Percentiles rank a stretch among this genome's conserved stretches.
Conservation (phyloP, 1,140 invertebrate species). For the Drosophila jambulina region DNA sequence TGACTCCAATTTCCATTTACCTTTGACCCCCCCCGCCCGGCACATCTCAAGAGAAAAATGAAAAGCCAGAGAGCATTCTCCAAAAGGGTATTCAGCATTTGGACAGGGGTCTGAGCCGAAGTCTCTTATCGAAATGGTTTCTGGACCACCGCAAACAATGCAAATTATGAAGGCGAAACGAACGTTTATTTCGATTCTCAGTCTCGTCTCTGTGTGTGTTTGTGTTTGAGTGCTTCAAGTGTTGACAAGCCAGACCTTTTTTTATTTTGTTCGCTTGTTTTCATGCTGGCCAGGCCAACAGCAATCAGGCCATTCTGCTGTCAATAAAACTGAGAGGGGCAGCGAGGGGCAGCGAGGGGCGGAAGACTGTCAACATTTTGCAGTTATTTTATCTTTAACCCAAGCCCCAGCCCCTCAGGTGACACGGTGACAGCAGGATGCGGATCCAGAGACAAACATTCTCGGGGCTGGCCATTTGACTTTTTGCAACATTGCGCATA, state of each 20-base stretch:
- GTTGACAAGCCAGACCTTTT: slow-evolving; percentile 52
- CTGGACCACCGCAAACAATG: slow-evolving; percentile 72
- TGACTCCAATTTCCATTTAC: slow-evolving; percentile 37
- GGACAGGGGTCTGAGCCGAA: slow-evolving; percentile 16
- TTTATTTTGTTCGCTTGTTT: slow-evolving; percentile 23
- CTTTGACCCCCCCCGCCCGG: slow-evolving; percentile 8
- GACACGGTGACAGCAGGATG: slow-evolving; percentile 8
- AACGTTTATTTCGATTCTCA: slow-evolving; percentile 50
- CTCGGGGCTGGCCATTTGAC: slow-evolving; percentile 57
- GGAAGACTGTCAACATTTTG: slow-evolving; percentile 72
- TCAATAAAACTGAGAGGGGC: slow-evolving; percentile 68
- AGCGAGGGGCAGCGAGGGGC: not conserved
- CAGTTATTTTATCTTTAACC: slow-evolving; percentile 74
- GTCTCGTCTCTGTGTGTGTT: slow-evolving; percentile 3
- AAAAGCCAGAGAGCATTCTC: slow-evolving; percentile 15
- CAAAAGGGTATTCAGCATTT: slow-evolving; percentile 43
- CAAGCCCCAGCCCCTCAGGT: slow-evolving; percentile 19
- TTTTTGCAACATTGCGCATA: slow-evolving; percentile 75
- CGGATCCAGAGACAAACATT: slow-evolving; percentile 20
- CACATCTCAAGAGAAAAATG: slow-evolving; percentile 3
- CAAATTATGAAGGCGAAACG: slow-evolving; percentile 76
- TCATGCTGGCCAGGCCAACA: slow-evolving; percentile 54
- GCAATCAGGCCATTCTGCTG: slow-evolving; percentile 77
- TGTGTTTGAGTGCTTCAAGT: slow-evolving; percentile 47
- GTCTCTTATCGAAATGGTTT: slow-evolving; percentile 60